Evolutionary conservation across 2,888 invertebrate species (phyloP).

Genomic region (Parapristionchus giblindavisi): DNA sequence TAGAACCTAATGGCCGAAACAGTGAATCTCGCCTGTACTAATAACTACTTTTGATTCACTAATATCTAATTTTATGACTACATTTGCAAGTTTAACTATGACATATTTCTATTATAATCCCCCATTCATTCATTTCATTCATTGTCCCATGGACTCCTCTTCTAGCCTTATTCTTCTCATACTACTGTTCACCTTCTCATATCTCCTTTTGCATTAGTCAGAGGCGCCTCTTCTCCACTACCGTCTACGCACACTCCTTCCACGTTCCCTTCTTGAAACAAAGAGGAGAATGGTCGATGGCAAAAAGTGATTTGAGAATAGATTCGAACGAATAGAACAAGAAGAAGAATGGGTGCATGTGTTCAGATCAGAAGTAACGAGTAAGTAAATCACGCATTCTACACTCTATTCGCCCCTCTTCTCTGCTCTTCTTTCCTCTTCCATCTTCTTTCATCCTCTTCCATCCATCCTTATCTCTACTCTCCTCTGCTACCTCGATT

Average conservation of each 20-base stretch:
- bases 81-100: too few relatives aligned
- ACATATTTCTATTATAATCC: too few relatives aligned
- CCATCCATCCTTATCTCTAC: slow-evolving; percentile 3
- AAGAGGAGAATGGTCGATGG: too few relatives aligned
- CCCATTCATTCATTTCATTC: not conserved
- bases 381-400: slow-evolving; percentile 12
- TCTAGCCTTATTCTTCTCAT: not conserved
- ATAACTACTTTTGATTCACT: too few relatives aligned
- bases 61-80: too few relatives aligned
- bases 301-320: too few relatives aligned
- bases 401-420: slow-evolving; percentile 14
- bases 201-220: slow-evolving; percentile 1
- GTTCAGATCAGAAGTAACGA: slow-evolving; percentile 20
- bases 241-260: not conserved
- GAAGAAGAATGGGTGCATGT: slow-evolving; percentile 16
- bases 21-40: too few relatives aligned
- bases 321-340: too few relatives aligned
- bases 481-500: not conserved
- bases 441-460: slow-evolving; percentile 8
- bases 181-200: slow-evolving; percentile 21
- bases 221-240: slow-evolving; percentile 19
- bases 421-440: not conserved
- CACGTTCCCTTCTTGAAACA: not conserved
- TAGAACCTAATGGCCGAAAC: too few relatives aligned
- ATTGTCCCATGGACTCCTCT: not conserved